Percentiles rank a stretch among this genome's conserved stretches.
Evolutionary conservation across 2,113 vertebrate genomes (phyloP).

Genomic region (Chinchilla lanigera): DNA sequence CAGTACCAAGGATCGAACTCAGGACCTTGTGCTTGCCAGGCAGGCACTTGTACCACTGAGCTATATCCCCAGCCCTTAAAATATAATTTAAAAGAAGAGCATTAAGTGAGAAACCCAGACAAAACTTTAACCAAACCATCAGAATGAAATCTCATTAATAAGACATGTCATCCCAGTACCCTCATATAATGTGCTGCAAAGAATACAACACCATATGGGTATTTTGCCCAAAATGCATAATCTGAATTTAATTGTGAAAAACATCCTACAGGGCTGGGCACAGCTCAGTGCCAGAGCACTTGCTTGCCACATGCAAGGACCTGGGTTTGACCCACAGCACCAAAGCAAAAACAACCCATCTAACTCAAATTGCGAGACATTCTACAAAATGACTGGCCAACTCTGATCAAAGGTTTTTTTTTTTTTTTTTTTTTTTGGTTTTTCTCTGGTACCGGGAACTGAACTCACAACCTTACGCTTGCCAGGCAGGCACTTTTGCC

Average conservation of each 20-base stretch:
- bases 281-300: neutral
- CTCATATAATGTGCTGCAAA: neutral
- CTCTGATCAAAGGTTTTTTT: neutral
- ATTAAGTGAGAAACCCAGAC: neutral
- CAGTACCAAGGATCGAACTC: too few relatives aligned
- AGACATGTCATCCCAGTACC: neutral
- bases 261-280: neutral
- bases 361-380: neutral
- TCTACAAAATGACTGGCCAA: neutral
- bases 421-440: too few relatives aligned
- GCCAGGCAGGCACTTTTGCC: too few relatives aligned
- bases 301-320: neutral
- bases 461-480: too few relatives aligned
- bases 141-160: neutral
- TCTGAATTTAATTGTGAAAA: neutral
- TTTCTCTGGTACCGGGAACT: too few relatives aligned
- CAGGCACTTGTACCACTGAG: too few relatives aligned
- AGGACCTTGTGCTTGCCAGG: too few relatives aligned
- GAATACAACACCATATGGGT: neutral
- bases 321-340: neutral
- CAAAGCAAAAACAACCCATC: neutral
- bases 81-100: conserved; percentile 24
- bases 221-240: neutral
- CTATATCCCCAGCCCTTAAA: too few relatives aligned
- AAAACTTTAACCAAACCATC: neutral